Evolutionary conservation across 2,113 vertebrate genomes (phyloP), one percentile per base, ranked within the genome.

Genomic region (Eolophus roseicapilla): DNA sequence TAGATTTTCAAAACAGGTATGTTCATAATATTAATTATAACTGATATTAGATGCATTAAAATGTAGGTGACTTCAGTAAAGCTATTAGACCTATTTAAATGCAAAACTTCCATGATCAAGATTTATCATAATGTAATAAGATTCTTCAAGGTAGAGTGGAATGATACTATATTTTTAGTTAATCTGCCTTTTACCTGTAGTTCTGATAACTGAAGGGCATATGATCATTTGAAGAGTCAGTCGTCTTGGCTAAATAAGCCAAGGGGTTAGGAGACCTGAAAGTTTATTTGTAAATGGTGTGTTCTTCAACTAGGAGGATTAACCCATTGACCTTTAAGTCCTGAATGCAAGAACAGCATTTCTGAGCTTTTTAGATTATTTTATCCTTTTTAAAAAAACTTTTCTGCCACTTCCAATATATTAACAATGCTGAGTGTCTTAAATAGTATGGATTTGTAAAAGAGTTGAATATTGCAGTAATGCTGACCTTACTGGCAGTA

Each of bases 1-100:
- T 50, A 17, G 98, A 98, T 6, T 98, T 98, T 97, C 98, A 98
- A 86, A 97, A 93, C 92, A 98, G 93, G 98, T 98, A 86, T 70
- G 92, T 87, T 71, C 35, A 12, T 67, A 4, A 3, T 33, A 50
- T 29, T 8, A 69, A 35, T 41, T 65, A 9, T 27, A 75, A 78
- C 7, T 41, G 23, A 55, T 46, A 9, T 20, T 81, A 67, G 62
- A 39, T 37, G 7, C 14, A 18, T 79, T 77, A 59, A 73, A 28
- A 35, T 83, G 75, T 65, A 71, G 6, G 18, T 75, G 7, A 35
- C 10, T 81, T 88, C 25, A 68, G 27, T 52, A 68, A 69, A 92
- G 21, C 13, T 70, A 28, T 73, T 63, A 83, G 37, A 53, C 43
- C 18, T 14, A 39, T 82, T 90, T 69, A 67, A 65, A 79, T 49